These are phyloP conservation scores for Peromyscus eremicus DNA, from an alignment of 2,797 vertebrate species.

Conservation along the genomic window DNA sequence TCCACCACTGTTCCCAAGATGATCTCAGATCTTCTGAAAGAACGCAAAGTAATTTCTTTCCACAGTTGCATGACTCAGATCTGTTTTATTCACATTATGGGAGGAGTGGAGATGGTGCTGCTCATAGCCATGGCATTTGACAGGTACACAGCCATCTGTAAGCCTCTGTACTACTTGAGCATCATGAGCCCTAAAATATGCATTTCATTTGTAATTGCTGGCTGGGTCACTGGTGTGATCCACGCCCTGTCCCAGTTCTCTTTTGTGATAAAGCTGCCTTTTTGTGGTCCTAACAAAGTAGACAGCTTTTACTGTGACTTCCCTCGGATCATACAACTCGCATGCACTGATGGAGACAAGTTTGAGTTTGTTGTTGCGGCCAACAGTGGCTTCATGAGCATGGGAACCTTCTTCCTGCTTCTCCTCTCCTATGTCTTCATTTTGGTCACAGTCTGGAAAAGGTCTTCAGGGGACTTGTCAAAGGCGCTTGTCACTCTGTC, in stretches of 20 bases:
- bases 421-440: constrained; percentile 71
- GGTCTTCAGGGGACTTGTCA: constrained; percentile 54
- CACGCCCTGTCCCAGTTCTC: constrained; percentile 65
- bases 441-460: constrained; percentile 58
- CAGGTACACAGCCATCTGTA: constrained; percentile 61
- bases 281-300: constrained; percentile 78
- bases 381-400: constrained; percentile 55
- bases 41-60: constrained; percentile 67
- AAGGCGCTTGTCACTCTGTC: constrained; percentile 70
- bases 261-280: constrained; percentile 73
- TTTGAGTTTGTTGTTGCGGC: constrained; percentile 62
- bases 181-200: constrained; percentile 66
- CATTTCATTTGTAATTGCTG: constrained; percentile 53
- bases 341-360: constrained; percentile 53
- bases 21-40: constrained; percentile 63
- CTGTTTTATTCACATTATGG: constrained; percentile 61
- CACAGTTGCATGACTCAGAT: constrained; percentile 55
- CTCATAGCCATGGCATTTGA: constrained; percentile 75
- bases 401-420: constrained; percentile 66
- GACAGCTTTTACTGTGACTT: constrained; percentile 82
- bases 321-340: constrained; percentile 73
- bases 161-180: constrained; percentile 63
- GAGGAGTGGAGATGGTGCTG: constrained; percentile 62
- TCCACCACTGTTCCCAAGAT: constrained; percentile 68
- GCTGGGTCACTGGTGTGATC: constrained; percentile 66